Conservation (phyloP, 2,797 vertebrate species). For the Gymnopithys bicolor region DNA sequence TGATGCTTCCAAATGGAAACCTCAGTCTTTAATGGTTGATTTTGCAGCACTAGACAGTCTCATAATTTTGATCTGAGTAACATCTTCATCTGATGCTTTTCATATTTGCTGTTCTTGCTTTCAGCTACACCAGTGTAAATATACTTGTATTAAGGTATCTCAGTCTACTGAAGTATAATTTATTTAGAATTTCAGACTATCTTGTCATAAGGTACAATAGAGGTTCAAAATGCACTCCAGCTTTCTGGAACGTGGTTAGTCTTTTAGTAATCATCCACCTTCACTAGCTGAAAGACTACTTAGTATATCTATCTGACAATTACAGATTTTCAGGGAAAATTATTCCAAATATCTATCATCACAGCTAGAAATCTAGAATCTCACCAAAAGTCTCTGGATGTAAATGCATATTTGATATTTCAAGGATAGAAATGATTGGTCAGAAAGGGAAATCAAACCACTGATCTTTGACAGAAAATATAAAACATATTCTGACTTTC, state of each 20-base stretch:
- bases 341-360: not conserved
- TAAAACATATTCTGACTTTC: not conserved
- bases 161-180: not conserved
- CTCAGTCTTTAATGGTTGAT: not conserved
- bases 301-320: not conserved
- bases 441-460: not conserved
- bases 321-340: not conserved
- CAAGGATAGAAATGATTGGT: not conserved
- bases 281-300: not conserved
- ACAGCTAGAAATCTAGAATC: not conserved
- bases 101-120: not conserved
- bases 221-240: not conserved
- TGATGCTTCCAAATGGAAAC: not conserved
- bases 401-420: not conserved
- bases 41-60: slow-evolving; percentile 6
- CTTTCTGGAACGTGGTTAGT: not conserved
- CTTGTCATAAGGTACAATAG: not conserved
- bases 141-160: not conserved
- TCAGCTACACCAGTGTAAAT: not conserved
- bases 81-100: not conserved
- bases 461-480: not conserved
- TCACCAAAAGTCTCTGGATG: not conserved
- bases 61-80: not conserved
- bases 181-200: not conserved
- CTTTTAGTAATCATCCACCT: not conserved